A percentile compares a stretch with the other conserved stretches of the same genome.
phyloP scores from a whole-genome alignment of 2,888 invertebrate genomes.

The Watsonalla cultraria region DNA sequence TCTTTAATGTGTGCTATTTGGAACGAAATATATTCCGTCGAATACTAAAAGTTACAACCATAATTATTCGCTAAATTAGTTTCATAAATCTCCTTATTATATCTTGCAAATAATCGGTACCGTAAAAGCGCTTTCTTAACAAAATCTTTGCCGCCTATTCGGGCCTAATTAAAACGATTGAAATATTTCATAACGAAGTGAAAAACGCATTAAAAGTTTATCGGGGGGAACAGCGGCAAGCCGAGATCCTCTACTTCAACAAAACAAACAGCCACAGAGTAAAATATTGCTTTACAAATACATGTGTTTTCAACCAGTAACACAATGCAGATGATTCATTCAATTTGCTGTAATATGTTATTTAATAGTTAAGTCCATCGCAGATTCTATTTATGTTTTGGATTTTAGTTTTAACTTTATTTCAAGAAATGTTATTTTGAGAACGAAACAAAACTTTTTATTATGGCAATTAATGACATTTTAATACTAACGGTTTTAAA shows the following conservation, averaged over 20 bases:
- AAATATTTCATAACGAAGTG: constrained; percentile 62
- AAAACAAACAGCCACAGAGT: constrained; percentile 38
- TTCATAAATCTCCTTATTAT: constrained; percentile 36
- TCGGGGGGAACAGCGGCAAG: constrained; percentile 25
- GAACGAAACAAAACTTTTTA: too few species aligned
- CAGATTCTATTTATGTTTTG: neutral
- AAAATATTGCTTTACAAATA: constrained; percentile 17
- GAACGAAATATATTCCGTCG: constrained; percentile 9
- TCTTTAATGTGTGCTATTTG: constrained; percentile 7
- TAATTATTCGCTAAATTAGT: constrained; percentile 27
- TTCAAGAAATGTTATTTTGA: too few species aligned
- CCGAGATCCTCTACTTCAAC: constrained; percentile 18
- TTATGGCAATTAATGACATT: too few species aligned
- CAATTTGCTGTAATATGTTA: neutral
- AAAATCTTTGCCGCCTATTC: constrained; percentile 45
- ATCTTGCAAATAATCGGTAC: constrained; percentile 29
- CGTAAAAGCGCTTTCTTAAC: constrained; percentile 33
- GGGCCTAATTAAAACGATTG: constrained; percentile 53
- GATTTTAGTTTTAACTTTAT: too few species aligned
- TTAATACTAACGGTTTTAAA: too few species aligned
- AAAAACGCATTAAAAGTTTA: constrained; percentile 69
- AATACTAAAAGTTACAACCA: constrained; percentile 21
- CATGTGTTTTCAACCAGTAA: neutral
- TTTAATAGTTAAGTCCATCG: constrained; percentile 1
- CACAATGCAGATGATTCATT: neutral